phyloP scores from a whole-genome alignment of 2,113 vertebrate genomes.

The Centropristis striata region DNA sequence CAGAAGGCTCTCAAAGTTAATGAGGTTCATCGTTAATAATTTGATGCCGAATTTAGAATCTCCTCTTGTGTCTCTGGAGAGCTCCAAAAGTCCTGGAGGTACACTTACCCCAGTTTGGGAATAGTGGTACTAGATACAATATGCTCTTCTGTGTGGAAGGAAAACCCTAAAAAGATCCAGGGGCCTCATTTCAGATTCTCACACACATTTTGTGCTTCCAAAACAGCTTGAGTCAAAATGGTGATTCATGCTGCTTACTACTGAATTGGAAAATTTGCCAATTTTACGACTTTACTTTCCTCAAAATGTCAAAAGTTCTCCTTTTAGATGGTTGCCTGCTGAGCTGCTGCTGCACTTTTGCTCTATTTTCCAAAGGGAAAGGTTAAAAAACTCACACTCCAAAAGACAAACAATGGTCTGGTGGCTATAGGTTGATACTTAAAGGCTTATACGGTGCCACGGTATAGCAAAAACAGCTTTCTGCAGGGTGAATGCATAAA shows the following conservation, averaged over 20 bases:
- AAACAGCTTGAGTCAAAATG: constrained; percentile 27
- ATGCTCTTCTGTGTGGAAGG: constrained; percentile 28
- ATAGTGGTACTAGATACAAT: constrained; percentile 50
- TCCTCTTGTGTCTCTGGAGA: constrained; percentile 53
- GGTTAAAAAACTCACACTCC: background rate
- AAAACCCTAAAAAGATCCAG: constrained; percentile 46
- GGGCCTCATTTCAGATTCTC: constrained; percentile 37
- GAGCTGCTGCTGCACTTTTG: constrained; percentile 12
- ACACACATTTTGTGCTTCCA: constrained; percentile 24
- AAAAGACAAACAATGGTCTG: background rate
- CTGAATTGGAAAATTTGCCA: constrained; percentile 9
- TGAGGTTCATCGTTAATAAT: constrained; percentile 76
- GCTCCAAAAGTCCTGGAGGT: constrained; percentile 72
- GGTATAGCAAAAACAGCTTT: constrained; percentile 2
- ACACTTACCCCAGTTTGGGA: constrained; percentile 77
- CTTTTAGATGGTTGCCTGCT: background rate
- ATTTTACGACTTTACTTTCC: constrained; percentile 16
- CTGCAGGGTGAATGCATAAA: constrained; percentile 13
- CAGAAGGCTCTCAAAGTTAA: constrained; percentile 67
- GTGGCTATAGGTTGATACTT: background rate
- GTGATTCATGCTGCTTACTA: constrained; percentile 15
- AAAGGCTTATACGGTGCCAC: background rate
- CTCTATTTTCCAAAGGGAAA: background rate
- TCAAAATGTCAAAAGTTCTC: constrained; percentile 7
- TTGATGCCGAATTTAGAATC: constrained; percentile 74